phyloP scores from a whole-genome alignment of 1,140 invertebrate species.

The Musca vetustissima region DNA sequence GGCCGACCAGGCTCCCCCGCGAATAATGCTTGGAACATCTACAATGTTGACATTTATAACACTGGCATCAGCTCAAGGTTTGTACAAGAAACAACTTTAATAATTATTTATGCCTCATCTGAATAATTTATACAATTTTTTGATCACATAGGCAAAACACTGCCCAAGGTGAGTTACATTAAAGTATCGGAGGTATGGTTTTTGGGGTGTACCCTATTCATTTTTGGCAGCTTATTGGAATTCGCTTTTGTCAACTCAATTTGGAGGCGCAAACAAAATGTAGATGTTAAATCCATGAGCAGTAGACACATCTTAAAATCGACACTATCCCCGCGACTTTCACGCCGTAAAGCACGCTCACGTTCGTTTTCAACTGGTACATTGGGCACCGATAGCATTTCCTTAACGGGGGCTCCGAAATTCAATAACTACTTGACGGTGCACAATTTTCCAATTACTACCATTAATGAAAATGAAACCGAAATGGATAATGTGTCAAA shows the following conservation, averaged over 20 bases:
- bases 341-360: slow-evolving; percentile 66
- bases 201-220: slow-evolving; percentile 79
- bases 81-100: neutral
- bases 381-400: neutral
- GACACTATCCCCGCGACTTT: slow-evolving; percentile 74
- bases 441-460: slow-evolving; percentile 44
- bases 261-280: slow-evolving; percentile 79
- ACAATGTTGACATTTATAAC: slow-evolving; percentile 87
- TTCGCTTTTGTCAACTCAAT: slow-evolving; percentile 90
- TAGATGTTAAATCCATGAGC: slow-evolving; percentile 79
- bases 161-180: slow-evolving; percentile 89
- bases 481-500: slow-evolving; percentile 26
- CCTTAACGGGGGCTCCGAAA: neutral
- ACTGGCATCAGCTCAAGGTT: slow-evolving; percentile 72
- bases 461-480: slow-evolving; percentile 40
- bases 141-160: slow-evolving; percentile 64
- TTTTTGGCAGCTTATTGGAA: slow-evolving; percentile 83
- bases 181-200: slow-evolving; percentile 90
- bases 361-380: slow-evolving; percentile 68
- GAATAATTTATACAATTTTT: neutral
- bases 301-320: slow-evolving; percentile 82
- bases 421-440: slow-evolving; percentile 50
- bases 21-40: slow-evolving; percentile 78
- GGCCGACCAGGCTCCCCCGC: slow-evolving; percentile 79
- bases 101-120: neutral